These are phyloP conservation scores for Dioctria rufipes DNA, from an alignment of 2,888 invertebrate genomes.

Conservation along the genomic window DNA sequence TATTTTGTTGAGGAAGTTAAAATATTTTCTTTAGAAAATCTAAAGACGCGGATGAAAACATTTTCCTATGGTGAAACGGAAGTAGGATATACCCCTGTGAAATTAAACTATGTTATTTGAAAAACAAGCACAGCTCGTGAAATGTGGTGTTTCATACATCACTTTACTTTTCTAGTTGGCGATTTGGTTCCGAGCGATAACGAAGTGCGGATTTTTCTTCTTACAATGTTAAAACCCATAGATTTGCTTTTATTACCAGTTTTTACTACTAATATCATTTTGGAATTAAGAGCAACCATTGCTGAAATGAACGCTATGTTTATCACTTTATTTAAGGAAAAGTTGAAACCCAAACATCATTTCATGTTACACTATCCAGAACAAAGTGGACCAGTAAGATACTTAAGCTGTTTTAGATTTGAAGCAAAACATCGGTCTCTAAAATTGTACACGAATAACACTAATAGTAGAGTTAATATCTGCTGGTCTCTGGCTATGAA, in stretches of 20 bases:
- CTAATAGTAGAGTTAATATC: too few relatives aligned
- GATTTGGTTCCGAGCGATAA: slow-evolving; percentile 2
- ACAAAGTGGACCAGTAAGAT: too few relatives aligned
- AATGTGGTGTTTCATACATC: slow-evolving; percentile 7
- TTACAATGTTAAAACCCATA: slow-evolving; percentile 8
- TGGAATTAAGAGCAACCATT: too few relatives aligned
- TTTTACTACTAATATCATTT: neutral
- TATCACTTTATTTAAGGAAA: too few relatives aligned
- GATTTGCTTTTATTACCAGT: neutral
- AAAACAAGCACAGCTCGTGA: neutral
- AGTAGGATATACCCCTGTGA: neutral
- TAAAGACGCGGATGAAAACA: neutral
- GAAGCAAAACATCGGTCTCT: too few relatives aligned
- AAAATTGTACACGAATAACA: too few relatives aligned
- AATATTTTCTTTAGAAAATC: slow-evolving; percentile 7
- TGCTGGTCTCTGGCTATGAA: too few relatives aligned
- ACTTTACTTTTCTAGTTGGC: slow-evolving; percentile 12
- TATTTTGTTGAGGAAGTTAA: neutral
- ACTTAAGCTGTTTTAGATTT: too few relatives aligned
- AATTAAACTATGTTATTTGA: neutral
- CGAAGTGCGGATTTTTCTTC: neutral
- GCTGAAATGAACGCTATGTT: too few relatives aligned
- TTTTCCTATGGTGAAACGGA: slow-evolving; percentile 12
- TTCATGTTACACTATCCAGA: too few relatives aligned
- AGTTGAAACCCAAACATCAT: too few relatives aligned